Evolutionary conservation across 2,797 vertebrate species (phyloP).

Genomic region (Mormyrus hasselquistii): DNA sequence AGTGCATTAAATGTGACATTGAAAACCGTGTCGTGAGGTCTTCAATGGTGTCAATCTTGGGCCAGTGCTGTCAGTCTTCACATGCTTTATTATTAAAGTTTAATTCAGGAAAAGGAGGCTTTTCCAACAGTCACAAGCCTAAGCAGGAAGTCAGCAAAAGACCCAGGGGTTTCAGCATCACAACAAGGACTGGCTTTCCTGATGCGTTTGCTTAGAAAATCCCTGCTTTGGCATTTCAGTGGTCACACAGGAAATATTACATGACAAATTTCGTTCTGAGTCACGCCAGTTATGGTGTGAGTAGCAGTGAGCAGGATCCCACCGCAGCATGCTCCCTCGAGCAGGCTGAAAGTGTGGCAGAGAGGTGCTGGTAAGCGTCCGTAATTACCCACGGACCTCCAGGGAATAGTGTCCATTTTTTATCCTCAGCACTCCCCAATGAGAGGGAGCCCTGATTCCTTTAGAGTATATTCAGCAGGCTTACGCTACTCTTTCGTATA

Average conservation of each 20-base stretch:
- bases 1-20: neutral
- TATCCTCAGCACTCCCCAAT: neutral
- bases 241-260: neutral
- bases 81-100: neutral
- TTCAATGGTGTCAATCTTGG: neutral
- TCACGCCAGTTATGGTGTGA: neutral
- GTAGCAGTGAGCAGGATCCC: neutral
- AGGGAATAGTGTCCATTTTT: neutral
- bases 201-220: neutral
- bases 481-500: neutral
- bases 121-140: neutral
- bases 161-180: neutral
- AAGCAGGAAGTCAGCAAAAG: neutral
- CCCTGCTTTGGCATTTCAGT: neutral
- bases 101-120: neutral
- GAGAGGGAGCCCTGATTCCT: neutral
- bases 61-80: neutral
- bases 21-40: neutral
- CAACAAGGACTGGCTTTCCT: neutral
- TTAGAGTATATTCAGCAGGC: neutral
- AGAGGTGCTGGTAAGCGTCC: neutral
- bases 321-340: neutral
- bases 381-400: slow-evolving; percentile 11
- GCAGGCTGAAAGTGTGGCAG: neutral
- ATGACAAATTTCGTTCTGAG: neutral